phyloP scores from a whole-genome alignment of 2,888 invertebrate species.

The Drymonia ruficornis region DNA sequence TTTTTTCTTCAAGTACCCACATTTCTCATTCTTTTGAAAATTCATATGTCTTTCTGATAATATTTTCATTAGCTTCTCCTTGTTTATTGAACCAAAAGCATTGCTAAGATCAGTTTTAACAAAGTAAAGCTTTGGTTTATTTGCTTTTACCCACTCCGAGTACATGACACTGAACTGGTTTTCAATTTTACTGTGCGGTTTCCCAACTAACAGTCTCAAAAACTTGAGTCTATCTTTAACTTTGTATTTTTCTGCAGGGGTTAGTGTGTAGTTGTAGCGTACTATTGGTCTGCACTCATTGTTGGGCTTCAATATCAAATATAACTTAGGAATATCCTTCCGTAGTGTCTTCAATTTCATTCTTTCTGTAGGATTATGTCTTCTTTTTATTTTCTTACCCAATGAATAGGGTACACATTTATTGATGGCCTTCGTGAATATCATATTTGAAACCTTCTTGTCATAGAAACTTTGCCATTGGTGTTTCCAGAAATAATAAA shows the following conservation, averaged over 20 bases:
- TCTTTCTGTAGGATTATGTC: slow-evolving; percentile 44
- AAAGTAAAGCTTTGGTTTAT: slow-evolving; percentile 73
- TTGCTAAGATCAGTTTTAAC: slow-evolving; percentile 77
- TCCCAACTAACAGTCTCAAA: slow-evolving; percentile 55
- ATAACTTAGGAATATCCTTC: slow-evolving; percentile 68
- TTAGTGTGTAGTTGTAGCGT: slow-evolving; percentile 58
- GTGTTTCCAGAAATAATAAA: slow-evolving; percentile 72
- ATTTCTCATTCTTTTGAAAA: slow-evolving; percentile 57
- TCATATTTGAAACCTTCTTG: slow-evolving; percentile 61
- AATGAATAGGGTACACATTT: slow-evolving; percentile 56
- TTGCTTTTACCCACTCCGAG: slow-evolving; percentile 56
- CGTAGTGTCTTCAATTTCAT: slow-evolving; percentile 48
- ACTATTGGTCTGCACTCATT: slow-evolving; percentile 72
- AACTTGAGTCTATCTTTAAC: slow-evolving; percentile 64
- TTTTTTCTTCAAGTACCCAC: slow-evolving; percentile 55
- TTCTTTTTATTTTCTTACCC: slow-evolving; percentile 54
- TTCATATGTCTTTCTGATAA: slow-evolving; percentile 54
- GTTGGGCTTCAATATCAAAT: slow-evolving; percentile 67
- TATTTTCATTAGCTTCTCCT: slow-evolving; percentile 61
- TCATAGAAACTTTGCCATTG: slow-evolving; percentile 79
- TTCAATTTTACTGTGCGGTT: slow-evolving; percentile 56
- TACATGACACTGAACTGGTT: slow-evolving; percentile 52
- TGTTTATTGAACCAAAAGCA: slow-evolving; percentile 79
- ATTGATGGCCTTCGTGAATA: slow-evolving; percentile 55
- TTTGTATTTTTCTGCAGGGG: slow-evolving; percentile 57